Percentiles rank a stretch among this genome's conserved stretches.
These are phyloP conservation scores for Pica pica DNA, from an alignment of 2,113 vertebrate species.

Conservation along the genomic window DNA sequence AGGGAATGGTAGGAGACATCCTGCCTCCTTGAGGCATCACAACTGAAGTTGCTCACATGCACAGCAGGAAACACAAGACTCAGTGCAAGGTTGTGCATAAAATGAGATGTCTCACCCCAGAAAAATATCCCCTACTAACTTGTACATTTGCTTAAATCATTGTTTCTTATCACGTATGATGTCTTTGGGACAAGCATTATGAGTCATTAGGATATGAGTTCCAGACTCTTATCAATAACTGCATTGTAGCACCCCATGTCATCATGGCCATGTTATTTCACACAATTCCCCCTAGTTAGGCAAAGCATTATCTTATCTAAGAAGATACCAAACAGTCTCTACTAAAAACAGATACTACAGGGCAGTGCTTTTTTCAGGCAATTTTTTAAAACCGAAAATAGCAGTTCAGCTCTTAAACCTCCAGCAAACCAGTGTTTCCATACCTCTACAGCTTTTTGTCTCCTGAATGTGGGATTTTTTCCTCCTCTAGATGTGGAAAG, in stretches of 20 bases:
- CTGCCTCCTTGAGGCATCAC: not conserved
- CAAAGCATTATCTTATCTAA: conserved; percentile 16
- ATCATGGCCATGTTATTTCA: conserved; percentile 7
- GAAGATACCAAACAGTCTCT: not conserved
- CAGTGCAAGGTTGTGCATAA: not conserved
- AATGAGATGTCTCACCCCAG: not conserved
- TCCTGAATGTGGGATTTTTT: not conserved
- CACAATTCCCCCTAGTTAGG: not conserved
- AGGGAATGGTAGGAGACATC: not conserved
- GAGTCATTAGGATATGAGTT: not conserved
- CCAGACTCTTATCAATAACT: conserved; percentile 2
- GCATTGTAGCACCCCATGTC: not conserved
- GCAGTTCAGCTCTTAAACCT: not conserved
- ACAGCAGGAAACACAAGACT: not conserved
- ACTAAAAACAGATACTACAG: not conserved
- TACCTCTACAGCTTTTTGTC: not conserved
- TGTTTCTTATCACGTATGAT: not conserved
- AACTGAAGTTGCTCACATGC: not conserved
- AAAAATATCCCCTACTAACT: not conserved
- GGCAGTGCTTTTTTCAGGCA: not conserved
- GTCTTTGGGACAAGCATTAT: not conserved
- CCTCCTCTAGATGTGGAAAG: not conserved
- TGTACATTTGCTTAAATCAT: not conserved
- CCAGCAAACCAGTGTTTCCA: not conserved
- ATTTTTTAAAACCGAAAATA: not conserved